Evolutionary conservation across 1,140 invertebrate genomes (phyloP), one percentile per base, ranked within the genome.

Genomic region (Rhynchophorus ferrugineus): DNA sequence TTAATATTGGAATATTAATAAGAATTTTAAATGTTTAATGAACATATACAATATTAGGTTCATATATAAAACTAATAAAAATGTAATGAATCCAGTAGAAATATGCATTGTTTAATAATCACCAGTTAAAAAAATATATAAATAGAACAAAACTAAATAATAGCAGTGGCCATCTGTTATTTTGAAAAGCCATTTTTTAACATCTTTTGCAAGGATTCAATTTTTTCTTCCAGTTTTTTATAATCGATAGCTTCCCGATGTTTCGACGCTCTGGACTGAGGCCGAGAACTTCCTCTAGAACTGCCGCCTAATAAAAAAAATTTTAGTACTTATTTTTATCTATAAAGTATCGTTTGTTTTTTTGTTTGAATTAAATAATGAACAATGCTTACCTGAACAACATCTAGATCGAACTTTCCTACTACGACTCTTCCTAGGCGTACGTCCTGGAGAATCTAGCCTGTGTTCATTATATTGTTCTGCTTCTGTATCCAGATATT

Each of bases 181-280:
- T n/a, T n/a, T n/a, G n/a, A n/a, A n/a, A 42, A 18, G 11, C 19
- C 16, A 29, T 29, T 53, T 39, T 59, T 56, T 6, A 59, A 16
- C 52, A 59, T 51, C 21, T 43, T 51, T 22, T 59, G 57, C 39
- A 59, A 49, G 21, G 43, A 22, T 20, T 50, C 57, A 11, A 59
- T 59, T 52, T 59, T 59, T 13, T 59, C 53, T 42, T 56, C 53
- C 16, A 59, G 50, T 44, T 52, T 55, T 18, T 56, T 51, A 20
- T 55, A 59, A 33, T 59, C 53, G 3, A 46, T 18, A 38, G 46
- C 17, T 24, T 54, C 22, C 47, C 33, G 29, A 3, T 42, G 3
- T 44, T 41, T 52, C 3, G 19, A 33, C 14, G 9, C 19, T 20
- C 34, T 39, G 16, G 20, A 16, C 2, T 33, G 48, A 29, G 11